Percentiles rank a stretch among this genome's conserved stretches.
These are phyloP conservation scores for Acestrorhynchus altus DNA, from an alignment of 2,797 vertebrate genomes.

Conservation along the genomic window DNA sequence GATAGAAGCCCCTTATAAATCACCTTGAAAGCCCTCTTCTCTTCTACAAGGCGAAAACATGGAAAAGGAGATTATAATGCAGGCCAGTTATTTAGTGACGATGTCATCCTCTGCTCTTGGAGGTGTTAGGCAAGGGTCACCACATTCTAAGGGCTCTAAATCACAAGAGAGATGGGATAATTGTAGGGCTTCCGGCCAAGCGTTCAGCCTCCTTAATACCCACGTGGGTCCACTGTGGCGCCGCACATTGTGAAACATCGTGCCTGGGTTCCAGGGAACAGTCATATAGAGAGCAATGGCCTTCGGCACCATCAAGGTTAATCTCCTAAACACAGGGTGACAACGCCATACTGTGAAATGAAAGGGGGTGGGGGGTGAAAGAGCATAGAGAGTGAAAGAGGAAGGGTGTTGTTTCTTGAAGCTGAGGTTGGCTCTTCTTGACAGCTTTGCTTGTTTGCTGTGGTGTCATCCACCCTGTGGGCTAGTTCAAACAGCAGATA, in stretches of 20 bases:
- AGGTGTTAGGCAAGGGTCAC: conserved; percentile 72
- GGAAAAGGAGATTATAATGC: neutral
- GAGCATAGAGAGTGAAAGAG: neutral
- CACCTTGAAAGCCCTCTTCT: conserved; percentile 9
- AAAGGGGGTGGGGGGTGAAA: conserved; percentile 30
- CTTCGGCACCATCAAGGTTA: conserved; percentile 72
- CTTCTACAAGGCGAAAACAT: conserved; percentile 4
- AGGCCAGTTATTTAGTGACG: neutral
- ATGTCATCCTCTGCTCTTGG: conserved; percentile 10
- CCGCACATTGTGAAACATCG: conserved; percentile 77
- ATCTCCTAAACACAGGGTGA: conserved; percentile 77
- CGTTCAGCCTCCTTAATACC: conserved; percentile 75
- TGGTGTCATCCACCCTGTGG: conserved; percentile 36
- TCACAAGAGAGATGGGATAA: conserved; percentile 76
- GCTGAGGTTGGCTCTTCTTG: conserved; percentile 41
- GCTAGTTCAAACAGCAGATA: conserved; percentile 14
- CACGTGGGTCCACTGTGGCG: conserved; percentile 75
- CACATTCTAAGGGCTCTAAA: conserved; percentile 73
- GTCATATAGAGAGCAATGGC: conserved; percentile 49
- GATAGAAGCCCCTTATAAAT: conserved; percentile 29
- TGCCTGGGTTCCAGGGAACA: conserved; percentile 48
- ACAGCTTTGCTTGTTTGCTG: conserved; percentile 38
- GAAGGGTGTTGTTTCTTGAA: conserved; percentile 29
- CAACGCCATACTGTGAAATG: conserved; percentile 70
- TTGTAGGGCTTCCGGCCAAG: conserved; percentile 75